Evolutionary conservation across 2,888 invertebrate species (phyloP).

Genomic region (Aphodius granarius): DNA sequence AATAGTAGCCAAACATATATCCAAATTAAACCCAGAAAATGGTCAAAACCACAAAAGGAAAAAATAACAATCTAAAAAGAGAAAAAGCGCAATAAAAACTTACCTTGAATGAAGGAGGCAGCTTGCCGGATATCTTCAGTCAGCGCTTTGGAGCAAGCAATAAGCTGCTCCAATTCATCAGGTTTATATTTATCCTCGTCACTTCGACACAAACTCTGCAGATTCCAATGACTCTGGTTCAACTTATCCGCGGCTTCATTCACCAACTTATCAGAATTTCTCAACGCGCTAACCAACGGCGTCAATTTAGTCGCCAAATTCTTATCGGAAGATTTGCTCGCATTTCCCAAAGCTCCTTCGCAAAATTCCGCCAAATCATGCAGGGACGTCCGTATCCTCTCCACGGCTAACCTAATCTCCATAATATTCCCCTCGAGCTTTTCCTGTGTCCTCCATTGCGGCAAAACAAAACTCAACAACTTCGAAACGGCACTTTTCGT

Average conservation of each 20-base stretch:
- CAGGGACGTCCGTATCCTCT: constrained; percentile 75
- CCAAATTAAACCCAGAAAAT: too few species aligned
- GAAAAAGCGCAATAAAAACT: constrained; percentile 49
- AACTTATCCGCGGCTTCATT: constrained; percentile 75
- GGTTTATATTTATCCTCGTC: constrained; percentile 61
- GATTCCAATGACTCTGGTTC: constrained; percentile 77
- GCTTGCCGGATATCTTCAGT: constrained; percentile 88
- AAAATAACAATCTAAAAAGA: too few species aligned
- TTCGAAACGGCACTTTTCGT: constrained; percentile 81
- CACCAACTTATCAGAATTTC: constrained; percentile 78
- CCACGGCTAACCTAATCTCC: constrained; percentile 81
- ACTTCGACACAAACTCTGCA: constrained; percentile 28
- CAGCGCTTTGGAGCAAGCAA: constrained; percentile 82
- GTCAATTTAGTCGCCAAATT: constrained; percentile 68
- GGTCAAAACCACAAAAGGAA: too few species aligned
- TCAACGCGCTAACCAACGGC: constrained; percentile 77
- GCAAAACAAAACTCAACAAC: constrained; percentile 74
- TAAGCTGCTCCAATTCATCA: constrained; percentile 86
- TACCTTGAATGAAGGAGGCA: constrained; percentile 88
- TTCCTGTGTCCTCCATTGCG: constrained; percentile 80
- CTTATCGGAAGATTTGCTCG: constrained; percentile 79
- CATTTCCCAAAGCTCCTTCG: constrained; percentile 86
- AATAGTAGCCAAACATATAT: too few species aligned
- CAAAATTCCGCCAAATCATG: constrained; percentile 89
- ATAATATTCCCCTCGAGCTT: constrained; percentile 77